phyloP scores from a whole-genome alignment of 1,140 invertebrate species.

The Orchestia grillus region DNA sequence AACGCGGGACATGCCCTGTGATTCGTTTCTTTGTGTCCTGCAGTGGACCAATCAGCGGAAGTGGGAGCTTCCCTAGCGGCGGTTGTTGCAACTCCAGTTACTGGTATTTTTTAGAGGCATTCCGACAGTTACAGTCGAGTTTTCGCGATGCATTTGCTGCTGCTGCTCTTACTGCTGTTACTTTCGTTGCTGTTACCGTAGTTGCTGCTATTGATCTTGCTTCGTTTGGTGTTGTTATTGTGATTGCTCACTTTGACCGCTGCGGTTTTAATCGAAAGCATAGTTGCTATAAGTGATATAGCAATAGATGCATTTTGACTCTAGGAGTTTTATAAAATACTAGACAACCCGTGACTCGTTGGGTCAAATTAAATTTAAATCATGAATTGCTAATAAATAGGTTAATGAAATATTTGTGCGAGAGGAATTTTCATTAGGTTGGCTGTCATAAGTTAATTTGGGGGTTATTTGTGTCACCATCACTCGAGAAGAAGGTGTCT shows the following conservation, averaged over 20 bases:
- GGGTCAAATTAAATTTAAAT: too few relatives aligned
- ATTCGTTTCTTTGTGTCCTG: neutral
- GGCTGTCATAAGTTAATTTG: too few relatives aligned
- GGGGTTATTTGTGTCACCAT: too few relatives aligned
- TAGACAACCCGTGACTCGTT: too few relatives aligned
- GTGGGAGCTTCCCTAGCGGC: neutral
- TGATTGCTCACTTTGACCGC: neutral
- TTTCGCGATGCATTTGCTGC: neutral
- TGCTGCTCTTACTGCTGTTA: neutral
- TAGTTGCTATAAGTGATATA: neutral
- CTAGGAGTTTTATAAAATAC: too few relatives aligned
- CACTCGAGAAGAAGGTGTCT: too few relatives aligned
- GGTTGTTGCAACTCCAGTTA: constrained; percentile 7
- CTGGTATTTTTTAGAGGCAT: neutral
- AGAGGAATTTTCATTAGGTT: too few relatives aligned
- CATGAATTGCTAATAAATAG: too few relatives aligned
- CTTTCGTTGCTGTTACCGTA: neutral
- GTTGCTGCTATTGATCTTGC: neutral
- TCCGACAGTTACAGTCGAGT: neutral
- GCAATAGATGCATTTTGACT: too few relatives aligned
- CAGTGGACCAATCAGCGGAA: neutral
- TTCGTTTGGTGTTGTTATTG: neutral
- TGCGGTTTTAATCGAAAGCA: neutral
- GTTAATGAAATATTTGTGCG: too few relatives aligned
- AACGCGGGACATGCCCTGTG: neutral